These are phyloP conservation scores for Paracanthobrama guichenoti DNA, from an alignment of 2,113 vertebrate species.

Conservation along the genomic window DNA sequence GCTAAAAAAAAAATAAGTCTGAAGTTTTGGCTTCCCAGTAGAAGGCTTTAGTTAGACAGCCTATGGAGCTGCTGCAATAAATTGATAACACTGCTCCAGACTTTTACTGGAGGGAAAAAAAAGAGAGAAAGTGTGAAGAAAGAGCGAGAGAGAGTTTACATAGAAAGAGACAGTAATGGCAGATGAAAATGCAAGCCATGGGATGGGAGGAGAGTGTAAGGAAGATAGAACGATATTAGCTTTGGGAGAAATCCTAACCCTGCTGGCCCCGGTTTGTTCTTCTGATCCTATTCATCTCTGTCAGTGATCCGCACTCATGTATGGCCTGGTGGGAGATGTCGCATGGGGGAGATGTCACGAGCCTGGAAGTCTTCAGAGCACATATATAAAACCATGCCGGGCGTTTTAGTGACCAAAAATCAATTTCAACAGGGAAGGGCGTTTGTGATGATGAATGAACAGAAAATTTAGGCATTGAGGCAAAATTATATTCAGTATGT, in stretches of 20 bases:
- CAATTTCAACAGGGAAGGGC: not conserved
- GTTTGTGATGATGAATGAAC: not conserved
- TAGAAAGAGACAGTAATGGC: constrained; percentile 14
- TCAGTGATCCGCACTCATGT: constrained; percentile 39
- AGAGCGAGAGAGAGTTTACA: constrained; percentile 42
- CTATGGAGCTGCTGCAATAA: constrained; percentile 65
- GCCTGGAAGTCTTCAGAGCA: constrained; percentile 18
- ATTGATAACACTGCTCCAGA: constrained; percentile 68
- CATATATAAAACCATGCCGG: constrained; percentile 15
- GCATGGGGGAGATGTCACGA: constrained; percentile 45
- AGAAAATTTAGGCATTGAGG: not conserved
- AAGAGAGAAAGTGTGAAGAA: not conserved
- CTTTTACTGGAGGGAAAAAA: constrained; percentile 51
- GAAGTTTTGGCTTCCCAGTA: constrained; percentile 50
- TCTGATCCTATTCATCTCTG: constrained; percentile 49
- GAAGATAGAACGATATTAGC: constrained; percentile 21
- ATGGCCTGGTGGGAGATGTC: constrained; percentile 42
- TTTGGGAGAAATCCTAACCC: constrained; percentile 55
- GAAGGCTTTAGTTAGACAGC: constrained; percentile 58
- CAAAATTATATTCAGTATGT: not conserved
- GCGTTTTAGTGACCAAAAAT: not conserved
- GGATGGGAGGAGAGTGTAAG: not conserved
- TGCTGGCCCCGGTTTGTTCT: constrained; percentile 23
- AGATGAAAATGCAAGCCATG: not conserved
- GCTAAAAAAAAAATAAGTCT: constrained; percentile 21